Evolutionary conservation across 2,113 vertebrate species (phyloP), one percentile per base, ranked within the genome.

Genomic region (Ictalurus punctatus): DNA sequence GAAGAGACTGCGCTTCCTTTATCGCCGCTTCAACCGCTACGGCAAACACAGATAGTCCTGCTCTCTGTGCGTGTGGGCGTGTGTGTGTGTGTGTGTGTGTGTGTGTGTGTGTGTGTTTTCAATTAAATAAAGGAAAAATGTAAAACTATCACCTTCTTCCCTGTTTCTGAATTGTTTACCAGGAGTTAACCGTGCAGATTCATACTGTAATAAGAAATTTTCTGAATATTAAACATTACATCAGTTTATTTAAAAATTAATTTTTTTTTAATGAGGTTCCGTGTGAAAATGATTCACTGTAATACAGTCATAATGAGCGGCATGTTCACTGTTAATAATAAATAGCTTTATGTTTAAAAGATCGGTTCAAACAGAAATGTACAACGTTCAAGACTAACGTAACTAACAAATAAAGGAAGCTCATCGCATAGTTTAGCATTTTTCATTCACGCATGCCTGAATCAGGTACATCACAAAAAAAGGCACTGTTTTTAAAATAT

Each of bases 1-100:
- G 59, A 99, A 99, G 92, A 96, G 97, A 84, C 97, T 99, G 92
- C 89, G 92, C 0, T 99, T 94, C 92, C 95, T 99, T 88, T 99
- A 98, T 94, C 96, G 87, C 86, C 96, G 95, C 44, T 98, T 96
- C 91, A 99, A 99, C 93, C 96, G 97, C 12, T 94, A 90, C 0
- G 97, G 97, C 54, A 97, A 98, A 94, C 94, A 96, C 83, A 96
- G 97, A 74, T 99, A 95, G 76, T 84, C 25, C 37, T 52, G 25
- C 44, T 54, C 0, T 16, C 19, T 61, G 17, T 82, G 30, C 37
- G 30, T 19, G 13, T 34, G 54, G 21, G n/a, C 37, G 8, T 82
- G n/a, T 37, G 54, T 40, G 40, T 52, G 8, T 14, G 58, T 14
- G 58, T 83, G 30, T 61, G 56, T 82, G n/a, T 59, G 54, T 34